Conservation (phyloP, 2,113 vertebrate species). For the Oreochromis aureus region DNA sequence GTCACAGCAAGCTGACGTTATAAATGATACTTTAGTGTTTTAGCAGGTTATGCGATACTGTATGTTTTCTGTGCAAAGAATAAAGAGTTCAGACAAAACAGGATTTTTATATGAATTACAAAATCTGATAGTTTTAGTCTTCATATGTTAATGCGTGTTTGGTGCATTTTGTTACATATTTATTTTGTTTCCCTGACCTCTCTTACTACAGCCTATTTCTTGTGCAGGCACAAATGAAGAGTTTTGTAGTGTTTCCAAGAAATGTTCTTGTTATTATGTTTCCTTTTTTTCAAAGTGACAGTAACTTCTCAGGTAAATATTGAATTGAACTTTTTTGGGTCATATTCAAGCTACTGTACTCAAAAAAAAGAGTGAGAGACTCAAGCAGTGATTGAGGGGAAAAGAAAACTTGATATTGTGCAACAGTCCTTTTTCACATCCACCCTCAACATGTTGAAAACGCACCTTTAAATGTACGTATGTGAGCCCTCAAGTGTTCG, state of each 20-base stretch:
- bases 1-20: background rate
- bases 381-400: background rate
- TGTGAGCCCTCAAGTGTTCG: background rate
- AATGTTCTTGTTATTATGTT: background rate
- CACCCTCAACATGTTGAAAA: background rate
- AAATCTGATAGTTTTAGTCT: background rate
- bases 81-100: background rate
- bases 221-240: background rate
- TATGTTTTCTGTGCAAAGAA: background rate
- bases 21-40: background rate
- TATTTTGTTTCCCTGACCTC: background rate
- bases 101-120: background rate
- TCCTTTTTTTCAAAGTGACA: background rate
- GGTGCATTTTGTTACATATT: background rate
- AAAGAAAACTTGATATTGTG: background rate
- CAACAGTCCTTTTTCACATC: background rate
- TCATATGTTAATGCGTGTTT: background rate
- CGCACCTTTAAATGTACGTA: too few relatives aligned
- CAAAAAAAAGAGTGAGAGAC: rapidly evolving
- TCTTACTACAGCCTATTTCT: background rate
- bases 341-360: background rate
- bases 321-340: background rate
- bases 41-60: background rate
- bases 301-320: background rate
- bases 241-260: background rate